Base-by-base conservation (phyloP, 2,113 vertebrate genomes). In the Panthera leo region DNA sequence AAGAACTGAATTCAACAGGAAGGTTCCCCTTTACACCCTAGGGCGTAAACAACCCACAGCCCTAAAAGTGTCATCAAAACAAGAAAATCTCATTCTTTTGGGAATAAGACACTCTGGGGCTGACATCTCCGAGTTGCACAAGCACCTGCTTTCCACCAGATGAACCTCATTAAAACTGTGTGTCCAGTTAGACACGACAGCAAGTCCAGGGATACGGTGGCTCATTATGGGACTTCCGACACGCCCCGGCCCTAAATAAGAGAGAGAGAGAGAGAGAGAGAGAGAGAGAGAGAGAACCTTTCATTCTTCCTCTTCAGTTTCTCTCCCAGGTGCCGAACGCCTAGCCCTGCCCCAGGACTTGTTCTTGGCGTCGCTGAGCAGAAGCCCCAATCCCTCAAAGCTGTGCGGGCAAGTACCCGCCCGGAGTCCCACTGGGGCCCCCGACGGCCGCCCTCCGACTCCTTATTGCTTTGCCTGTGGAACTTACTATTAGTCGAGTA, bases 41-140 rank as follows among this genome's bases (percentile, higher is more conserved):
- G 29, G 51, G 25, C 51, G 25, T 48, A 16, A 51, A 76, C 10
- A 12, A 39, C 58, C 18, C 25, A 27, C 0, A 5, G 21, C 1
- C 16, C 48, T 18, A 5, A 2, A 73, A 63, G n/a, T n/a, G 36
- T 86, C 36, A 0, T 31, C 39, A 34, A 16, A 79, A 53, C 14
- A 42, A 78, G 31, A 14, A 67, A 39, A 5, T 42, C 48, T 36
- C 21, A 0, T 21, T n/a, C n/a, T 58, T 63, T 34, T 1, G 23
- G 13, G 3, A 13, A 8, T 55, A n/a, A 21, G 45, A 11, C 21
- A 15, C 6, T 7, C 2, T 1, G 23, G 1, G 16, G 27, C 63
- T 5, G 29, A 15, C 18, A 10, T 42, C 53, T 18, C 16, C 31
- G 3, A 7, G 19, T 34, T 25, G 7, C 1, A 10, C 3, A n/a